Evolutionary conservation across 2,797 vertebrate genomes (phyloP), one percentile per base, ranked within the genome.

Genomic region (Cuniculus paca): DNA sequence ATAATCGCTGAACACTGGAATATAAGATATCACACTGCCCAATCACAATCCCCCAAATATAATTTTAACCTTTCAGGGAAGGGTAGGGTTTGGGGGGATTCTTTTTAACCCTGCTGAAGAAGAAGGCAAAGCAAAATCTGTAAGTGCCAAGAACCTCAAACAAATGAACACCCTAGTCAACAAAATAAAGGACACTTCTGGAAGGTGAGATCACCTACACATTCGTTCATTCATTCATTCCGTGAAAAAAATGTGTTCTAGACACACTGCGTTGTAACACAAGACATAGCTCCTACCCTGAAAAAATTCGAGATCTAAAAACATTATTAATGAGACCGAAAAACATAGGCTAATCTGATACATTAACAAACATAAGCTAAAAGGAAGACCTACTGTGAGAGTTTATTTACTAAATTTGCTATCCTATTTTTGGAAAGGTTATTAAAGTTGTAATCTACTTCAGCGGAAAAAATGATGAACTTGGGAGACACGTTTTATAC

Each of bases 361-460:
- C 10, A 93, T 19, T 78, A 88, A 50, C 61, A 90, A 88, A 87
- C 54, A 36, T 48, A 91, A 93, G 58, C 74, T 80, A 52, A 81
- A 81, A 56, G 34, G 14, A 83, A 94, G 77, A 12, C 4, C 45
- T 77, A 58, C 42, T 14, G 14, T 61, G 24, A 61, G 19, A 92
- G 28, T 91, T 93, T 77, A 89, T 42, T 22, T 90, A 95, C 28
- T 34, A 94, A 95, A 92, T 83, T 19, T 63, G 58, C 63, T 88
- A 95, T 39, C 36, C 31, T 80, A 86, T 90, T 92, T 92, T 22
- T 68, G 85, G 11, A 95, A 94, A 24, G 68, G 14, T 58, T n/a
- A 94, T 48, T 94, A 60, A 97, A 97, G 79, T 70, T 74, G 56
- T 52, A 77, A 91, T 91, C 82, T 94, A 88, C 81, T 91, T 89